These are phyloP conservation scores for Trachelipus rathkii DNA, from an alignment of 1,140 invertebrate genomes.

Conservation along the genomic window DNA sequence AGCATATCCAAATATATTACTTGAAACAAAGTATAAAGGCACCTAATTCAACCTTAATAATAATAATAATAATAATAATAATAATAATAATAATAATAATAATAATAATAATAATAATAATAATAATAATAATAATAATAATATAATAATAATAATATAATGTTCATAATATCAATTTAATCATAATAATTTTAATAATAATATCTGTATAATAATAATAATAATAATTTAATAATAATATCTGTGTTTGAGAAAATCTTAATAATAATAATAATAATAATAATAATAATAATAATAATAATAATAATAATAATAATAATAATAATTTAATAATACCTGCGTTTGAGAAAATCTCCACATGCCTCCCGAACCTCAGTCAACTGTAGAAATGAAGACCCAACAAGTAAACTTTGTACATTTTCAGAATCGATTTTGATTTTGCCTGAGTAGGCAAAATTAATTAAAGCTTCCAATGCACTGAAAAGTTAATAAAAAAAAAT, in stretches of 20 bases:
- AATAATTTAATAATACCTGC: constrained; percentile 50
- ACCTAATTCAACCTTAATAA: too few species aligned
- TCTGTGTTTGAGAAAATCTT: too few species aligned
- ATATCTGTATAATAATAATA: constrained; percentile 48
- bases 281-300: not conserved
- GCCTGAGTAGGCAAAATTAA: constrained; percentile 85
- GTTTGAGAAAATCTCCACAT: constrained; percentile 75
- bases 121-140: not conserved
- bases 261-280: not conserved
- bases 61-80: constrained; percentile 4
- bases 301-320: too few species aligned
- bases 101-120: not conserved
- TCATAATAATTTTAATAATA: not conserved
- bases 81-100: not conserved
- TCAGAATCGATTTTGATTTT: constrained; percentile 68
- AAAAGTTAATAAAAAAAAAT: constrained; percentile 43
- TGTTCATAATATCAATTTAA: too few species aligned
- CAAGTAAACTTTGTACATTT: constrained; percentile 81
- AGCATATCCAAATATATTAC: too few species aligned
- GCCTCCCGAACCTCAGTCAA: constrained; percentile 74
- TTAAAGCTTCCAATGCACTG: constrained; percentile 74
- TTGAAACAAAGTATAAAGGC: too few species aligned
- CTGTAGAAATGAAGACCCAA: constrained; percentile 82
- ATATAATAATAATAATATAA: too few species aligned
- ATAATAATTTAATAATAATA: not conserved